phyloP scores from a whole-genome alignment of 2,888 invertebrate species.

The Andrena camellia region DNA sequence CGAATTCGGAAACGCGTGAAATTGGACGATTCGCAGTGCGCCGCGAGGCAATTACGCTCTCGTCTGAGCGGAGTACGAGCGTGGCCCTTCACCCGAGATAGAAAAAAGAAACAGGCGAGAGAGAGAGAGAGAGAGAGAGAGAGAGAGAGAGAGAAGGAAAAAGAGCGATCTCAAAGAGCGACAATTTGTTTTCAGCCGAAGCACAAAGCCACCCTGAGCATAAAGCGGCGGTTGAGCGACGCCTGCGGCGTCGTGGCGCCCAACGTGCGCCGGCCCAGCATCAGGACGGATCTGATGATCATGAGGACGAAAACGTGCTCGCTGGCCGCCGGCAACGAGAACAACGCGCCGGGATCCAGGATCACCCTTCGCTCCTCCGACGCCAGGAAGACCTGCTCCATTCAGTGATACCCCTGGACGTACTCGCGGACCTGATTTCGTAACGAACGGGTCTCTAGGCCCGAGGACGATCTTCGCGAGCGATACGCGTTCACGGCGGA shows the following conservation, averaged over 20 bases:
- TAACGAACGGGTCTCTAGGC: conserved; percentile 19
- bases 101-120: too few relatives aligned
- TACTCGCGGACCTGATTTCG: conserved; percentile 18
- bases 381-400: conserved; percentile 76
- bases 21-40: conserved; percentile 9
- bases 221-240: conserved; percentile 93
- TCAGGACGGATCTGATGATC: conserved; percentile 94
- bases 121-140: too few relatives aligned
- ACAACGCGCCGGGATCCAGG: conserved; percentile 79
- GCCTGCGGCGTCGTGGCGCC: conserved; percentile 96
- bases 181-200: conserved; percentile 75
- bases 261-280: conserved; percentile 94
- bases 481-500: conserved; percentile 22
- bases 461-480: conserved; percentile 53
- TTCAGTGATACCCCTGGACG: conserved; percentile 76
- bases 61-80: conserved; percentile 5
- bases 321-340: conserved; percentile 88
- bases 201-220: conserved; percentile 89
- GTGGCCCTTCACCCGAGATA: neutral
- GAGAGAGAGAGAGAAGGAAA: too few relatives aligned
- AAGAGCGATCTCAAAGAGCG: conserved; percentile 28
- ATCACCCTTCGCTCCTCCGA: conserved; percentile 78
- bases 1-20: conserved; percentile 17
- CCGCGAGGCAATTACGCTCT: conserved; percentile 21
- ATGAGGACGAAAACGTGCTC: conserved; percentile 94